These are phyloP conservation scores for Hipparchia sbordonii DNA, from an alignment of 2,888 invertebrate species.

Conservation along the genomic window DNA sequence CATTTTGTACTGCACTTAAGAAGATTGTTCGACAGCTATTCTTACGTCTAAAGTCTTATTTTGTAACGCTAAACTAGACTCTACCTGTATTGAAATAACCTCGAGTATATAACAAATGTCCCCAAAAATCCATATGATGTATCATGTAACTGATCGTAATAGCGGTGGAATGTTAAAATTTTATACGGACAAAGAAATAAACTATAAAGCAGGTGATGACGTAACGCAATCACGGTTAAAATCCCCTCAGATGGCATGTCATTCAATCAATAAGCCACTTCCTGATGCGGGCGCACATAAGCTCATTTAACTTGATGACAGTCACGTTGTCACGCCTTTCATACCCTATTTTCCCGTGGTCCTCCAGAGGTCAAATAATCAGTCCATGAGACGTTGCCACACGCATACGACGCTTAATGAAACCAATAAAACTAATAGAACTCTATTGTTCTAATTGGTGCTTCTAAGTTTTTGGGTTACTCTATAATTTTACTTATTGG, in stretches of 20 bases:
- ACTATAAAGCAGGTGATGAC: conserved; percentile 43
- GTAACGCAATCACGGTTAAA: conserved; percentile 56
- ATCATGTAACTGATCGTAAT: conserved; percentile 17
- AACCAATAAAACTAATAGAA: conserved; percentile 72
- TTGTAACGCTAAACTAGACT: conserved; percentile 15
- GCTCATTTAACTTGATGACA: conserved; percentile 74
- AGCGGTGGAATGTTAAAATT: conserved; percentile 14
- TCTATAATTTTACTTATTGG: conserved; percentile 3
- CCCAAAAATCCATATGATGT: conserved; percentile 3
- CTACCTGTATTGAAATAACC: conserved; percentile 14
- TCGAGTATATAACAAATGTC: conserved; percentile 5
- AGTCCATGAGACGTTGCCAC: conserved; percentile 60
- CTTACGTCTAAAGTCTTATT: background rate
- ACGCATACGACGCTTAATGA: conserved; percentile 61
- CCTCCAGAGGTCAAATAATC: conserved; percentile 75
- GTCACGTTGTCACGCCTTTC: conserved; percentile 68
- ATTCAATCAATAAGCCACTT: conserved; percentile 74
- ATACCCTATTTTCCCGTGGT: conserved; percentile 73
- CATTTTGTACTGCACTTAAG: conserved; percentile 49
- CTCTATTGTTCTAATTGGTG: conserved; percentile 44
- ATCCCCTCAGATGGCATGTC: conserved; percentile 60
- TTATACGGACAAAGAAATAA: conserved; percentile 12
- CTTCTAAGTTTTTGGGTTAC: conserved; percentile 32
- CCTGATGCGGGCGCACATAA: conserved; percentile 76
- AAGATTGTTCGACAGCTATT: conserved; percentile 33